These are phyloP conservation scores for Eufriesea mexicana DNA, from an alignment of 1,140 invertebrate genomes.

Conservation along the genomic window DNA sequence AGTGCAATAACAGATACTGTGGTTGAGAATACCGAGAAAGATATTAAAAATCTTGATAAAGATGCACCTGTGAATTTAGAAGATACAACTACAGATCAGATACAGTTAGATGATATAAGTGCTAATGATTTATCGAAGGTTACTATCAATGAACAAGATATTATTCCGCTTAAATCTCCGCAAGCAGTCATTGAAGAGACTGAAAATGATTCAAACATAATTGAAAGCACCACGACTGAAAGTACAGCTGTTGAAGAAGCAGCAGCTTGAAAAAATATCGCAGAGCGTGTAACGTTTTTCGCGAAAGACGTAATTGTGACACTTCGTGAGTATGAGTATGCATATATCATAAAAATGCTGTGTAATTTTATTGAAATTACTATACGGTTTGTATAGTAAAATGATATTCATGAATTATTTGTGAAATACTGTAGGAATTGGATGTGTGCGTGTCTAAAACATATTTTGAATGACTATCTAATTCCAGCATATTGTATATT, in stretches of 20 bases:
- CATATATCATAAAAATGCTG: constrained; percentile 28
- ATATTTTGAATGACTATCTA: constrained; percentile 46
- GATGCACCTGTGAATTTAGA: background rate
- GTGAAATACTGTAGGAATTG: constrained; percentile 22
- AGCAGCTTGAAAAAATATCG: constrained; percentile 71
- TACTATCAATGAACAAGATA: constrained; percentile 45
- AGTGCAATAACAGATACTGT: constrained; percentile 29
- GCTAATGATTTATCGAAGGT: constrained; percentile 37
- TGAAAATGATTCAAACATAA: constrained; percentile 57
- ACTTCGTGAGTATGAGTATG: constrained; percentile 17
- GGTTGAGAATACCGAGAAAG: constrained; percentile 21
- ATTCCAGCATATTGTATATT: constrained; percentile 41
- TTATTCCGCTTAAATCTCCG: constrained; percentile 40
- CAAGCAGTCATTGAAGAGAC: constrained; percentile 54
- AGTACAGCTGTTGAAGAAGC: constrained; percentile 74
- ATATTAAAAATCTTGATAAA: constrained; percentile 9
- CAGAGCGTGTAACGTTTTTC: background rate
- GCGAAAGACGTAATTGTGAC: constrained; percentile 34
- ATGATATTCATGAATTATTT: background rate
- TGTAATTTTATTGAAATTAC: constrained; percentile 40
- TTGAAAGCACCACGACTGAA: constrained; percentile 66
- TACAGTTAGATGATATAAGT: constrained; percentile 44
- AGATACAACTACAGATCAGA: constrained; percentile 13
- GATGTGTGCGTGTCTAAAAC: constrained; percentile 36
- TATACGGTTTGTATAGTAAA: constrained; percentile 29